phyloP scores from a whole-genome alignment of 2,113 vertebrate genomes.

The Ctenomys sociabilis region DNA sequence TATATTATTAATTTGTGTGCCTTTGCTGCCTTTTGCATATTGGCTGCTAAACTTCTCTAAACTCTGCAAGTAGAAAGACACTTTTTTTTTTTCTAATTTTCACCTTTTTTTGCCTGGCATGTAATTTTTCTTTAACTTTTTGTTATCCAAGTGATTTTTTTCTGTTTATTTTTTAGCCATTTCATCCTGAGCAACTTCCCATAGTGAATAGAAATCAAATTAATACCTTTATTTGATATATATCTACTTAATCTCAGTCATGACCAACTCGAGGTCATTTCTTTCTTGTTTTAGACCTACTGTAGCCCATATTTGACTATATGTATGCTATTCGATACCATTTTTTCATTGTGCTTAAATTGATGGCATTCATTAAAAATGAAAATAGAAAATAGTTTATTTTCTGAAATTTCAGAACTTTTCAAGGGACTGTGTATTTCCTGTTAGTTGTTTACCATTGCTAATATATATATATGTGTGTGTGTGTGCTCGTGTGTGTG shows the following conservation, averaged over 20 bases:
- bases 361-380: not conserved
- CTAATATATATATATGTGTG: not conserved
- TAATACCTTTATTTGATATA: not conserved
- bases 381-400: not conserved
- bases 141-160: not conserved
- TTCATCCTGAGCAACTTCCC: not conserved
- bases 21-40: not conserved
- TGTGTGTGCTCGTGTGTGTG: not conserved
- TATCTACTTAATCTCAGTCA: not conserved
- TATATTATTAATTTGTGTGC: not conserved
- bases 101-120: not conserved
- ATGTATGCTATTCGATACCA: not conserved
- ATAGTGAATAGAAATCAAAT: constrained; percentile 2
- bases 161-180: constrained; percentile 15
- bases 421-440: not conserved
- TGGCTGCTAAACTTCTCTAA: not conserved
- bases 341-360: not conserved
- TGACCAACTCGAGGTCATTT: not conserved
- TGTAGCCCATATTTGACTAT: not conserved
- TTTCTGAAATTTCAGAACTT: constrained; percentile 15
- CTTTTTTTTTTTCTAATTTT: not conserved
- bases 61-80: not conserved
- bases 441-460: not conserved
- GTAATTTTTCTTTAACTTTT: not conserved
- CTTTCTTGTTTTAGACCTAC: not conserved